Evolutionary conservation across 2,113 vertebrate species (phyloP), one percentile per base, ranked within the genome.

Genomic region (Glaucomys volans): DNA sequence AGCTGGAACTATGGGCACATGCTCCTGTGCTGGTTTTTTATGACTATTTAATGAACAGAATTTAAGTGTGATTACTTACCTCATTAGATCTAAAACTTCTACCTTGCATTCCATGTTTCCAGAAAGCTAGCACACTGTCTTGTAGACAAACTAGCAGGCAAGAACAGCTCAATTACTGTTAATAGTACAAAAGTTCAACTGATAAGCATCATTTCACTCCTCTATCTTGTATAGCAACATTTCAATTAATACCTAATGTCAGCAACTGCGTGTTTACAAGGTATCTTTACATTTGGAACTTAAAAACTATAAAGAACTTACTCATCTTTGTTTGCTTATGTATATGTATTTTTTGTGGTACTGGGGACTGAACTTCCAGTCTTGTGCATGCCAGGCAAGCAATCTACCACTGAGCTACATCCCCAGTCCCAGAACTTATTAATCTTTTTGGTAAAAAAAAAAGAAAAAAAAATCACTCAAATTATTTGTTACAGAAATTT

Each of bases 61-160:
- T 59, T 77, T n/a, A 35, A 47, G 30, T 30, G 37, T 47, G n/a
- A 54, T 26, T 2, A 84, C 98, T 99, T 97, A 99, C 99, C 99
- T 99, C 99, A 90, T 99, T 99, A 96, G 99, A 99, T 98, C 99
- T 99, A 97, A 99, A 99, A 97, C 99, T 99, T 97, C 99, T 98
- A 76, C 99, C 99, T 98, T 99, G 99, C 99, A 99, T 99, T 57
- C 99, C 99, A 0, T 99, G 99, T 79, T 99, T 99, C 99, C 99
- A 99, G 98, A 99, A 99, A 0, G 99, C 99, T 97, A 99, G 98
- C 54, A 99, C 99, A 6, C 99, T 99, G 98, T 99, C 99, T 97
- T 99, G 99, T 59, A 99, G 99, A 98, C 99, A 99, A 97, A 99
- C 99, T 99, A 97, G 92, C 35, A 98, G 87, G 96, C 96, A 98